phyloP scores from a whole-genome alignment of 1,140 invertebrate species.

The Asbolus verrucosus region DNA sequence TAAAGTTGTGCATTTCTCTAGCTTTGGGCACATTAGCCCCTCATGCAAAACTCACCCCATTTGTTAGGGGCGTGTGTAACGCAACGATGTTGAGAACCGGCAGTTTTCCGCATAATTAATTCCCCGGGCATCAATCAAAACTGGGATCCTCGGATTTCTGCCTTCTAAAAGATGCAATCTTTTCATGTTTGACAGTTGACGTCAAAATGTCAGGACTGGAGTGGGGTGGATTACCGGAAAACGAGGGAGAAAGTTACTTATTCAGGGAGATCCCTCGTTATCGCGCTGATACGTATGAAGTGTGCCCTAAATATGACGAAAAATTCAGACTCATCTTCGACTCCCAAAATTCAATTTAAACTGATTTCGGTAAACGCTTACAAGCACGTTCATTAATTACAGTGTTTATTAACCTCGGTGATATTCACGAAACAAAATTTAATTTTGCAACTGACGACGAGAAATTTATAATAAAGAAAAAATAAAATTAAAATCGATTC shows the following conservation, averaged over 20 bases:
- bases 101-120: conserved; percentile 51
- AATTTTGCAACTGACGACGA: neutral
- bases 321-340: conserved; percentile 20
- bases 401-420: conserved; percentile 20
- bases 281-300: conserved; percentile 7
- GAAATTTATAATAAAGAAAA: conserved; percentile 25
- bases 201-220: conserved; percentile 19
- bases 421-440: neutral
- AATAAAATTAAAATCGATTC: conserved; percentile 14
- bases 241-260: conserved; percentile 27
- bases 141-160: conserved; percentile 6
- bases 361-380: conserved; percentile 28
- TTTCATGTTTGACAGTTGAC: conserved; percentile 19
- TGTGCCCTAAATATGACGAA: neutral
- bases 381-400: conserved; percentile 27
- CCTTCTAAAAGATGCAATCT: conserved; percentile 31
- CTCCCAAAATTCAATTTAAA: conserved; percentile 31
- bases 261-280: conserved; percentile 5
- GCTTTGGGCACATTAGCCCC: no score
- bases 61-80: neutral
- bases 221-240: conserved; percentile 8
- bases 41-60: no score
- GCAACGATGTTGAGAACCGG: conserved; percentile 8
- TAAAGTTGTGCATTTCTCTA: neutral
- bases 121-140: conserved; percentile 49